Evolutionary conservation across 2,888 invertebrate genomes (phyloP).

Genomic region (Drosophila atripex): DNA sequence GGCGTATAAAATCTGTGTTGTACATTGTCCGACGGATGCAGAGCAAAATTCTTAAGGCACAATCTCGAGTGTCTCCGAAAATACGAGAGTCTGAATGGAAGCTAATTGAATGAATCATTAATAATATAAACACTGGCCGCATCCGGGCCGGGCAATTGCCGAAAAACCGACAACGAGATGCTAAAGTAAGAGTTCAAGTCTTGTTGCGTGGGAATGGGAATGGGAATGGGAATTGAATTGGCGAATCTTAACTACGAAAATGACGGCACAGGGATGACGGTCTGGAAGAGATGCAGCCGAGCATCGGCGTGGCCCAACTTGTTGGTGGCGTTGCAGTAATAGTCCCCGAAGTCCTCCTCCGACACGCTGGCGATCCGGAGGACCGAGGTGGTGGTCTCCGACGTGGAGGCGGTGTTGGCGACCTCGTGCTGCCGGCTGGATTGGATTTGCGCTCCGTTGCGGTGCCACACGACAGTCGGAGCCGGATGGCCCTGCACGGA

Average conservation of each 20-base stretch:
- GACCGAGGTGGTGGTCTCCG: constrained; percentile 82
- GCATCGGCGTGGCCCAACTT: constrained; percentile 82
- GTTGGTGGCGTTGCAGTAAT: constrained; percentile 83
- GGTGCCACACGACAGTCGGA: constrained; percentile 82
- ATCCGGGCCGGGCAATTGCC: constrained; percentile 66
- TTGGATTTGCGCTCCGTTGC: constrained; percentile 77
- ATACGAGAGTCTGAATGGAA: constrained; percentile 71
- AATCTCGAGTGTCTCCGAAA: constrained; percentile 62
- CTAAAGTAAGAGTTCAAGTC: constrained; percentile 59
- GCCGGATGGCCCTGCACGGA: constrained; percentile 83
- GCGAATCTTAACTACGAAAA: constrained; percentile 37
- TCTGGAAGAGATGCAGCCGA: constrained; percentile 81
- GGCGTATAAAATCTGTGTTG: constrained; percentile 29
- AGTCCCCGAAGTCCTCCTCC: constrained; percentile 82
- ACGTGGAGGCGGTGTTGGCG: constrained; percentile 81
- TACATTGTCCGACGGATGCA: constrained; percentile 45
- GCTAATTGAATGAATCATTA: constrained; percentile 81
- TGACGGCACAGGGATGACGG: constrained; percentile 80
- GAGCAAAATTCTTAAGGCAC: constrained; percentile 67
- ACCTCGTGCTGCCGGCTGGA: constrained; percentile 78
- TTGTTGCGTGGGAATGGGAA: constrained; percentile 54
- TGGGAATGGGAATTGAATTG: neutral
- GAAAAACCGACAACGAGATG: constrained; percentile 55
- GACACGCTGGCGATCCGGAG: constrained; percentile 79
- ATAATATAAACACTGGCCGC: constrained; percentile 65